Evolutionary conservation across 2,888 invertebrate species (phyloP), one percentile per base, ranked within the genome.

Genomic region (Eulithis prunata): DNA sequence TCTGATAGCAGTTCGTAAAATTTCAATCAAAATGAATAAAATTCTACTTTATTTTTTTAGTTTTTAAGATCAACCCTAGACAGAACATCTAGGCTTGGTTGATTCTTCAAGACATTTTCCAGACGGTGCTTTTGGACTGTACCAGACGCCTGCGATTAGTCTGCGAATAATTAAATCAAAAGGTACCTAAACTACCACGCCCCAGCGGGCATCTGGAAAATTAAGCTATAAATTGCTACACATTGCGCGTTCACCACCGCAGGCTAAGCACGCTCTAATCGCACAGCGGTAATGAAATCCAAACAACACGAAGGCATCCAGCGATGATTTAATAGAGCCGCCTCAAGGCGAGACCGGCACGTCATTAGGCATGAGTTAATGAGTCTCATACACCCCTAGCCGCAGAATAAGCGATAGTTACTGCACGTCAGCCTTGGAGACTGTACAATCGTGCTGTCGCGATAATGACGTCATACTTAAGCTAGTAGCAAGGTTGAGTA

Each of bases 301-400:
- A 73, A 73, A 71, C 71, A 73, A 69, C 68, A 67, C 67, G 60
- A 68, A 65, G 64, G 62, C 54, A 61, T 68, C 61, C 56, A 61
- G 62, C 67, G 54, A 66, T 78, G 80, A 81, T 82, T 84, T 80
- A 83, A 82, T 84, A 82, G 77, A 81, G 77, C 77, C 76, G 69
- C 64, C 70, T 64, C 59, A 78, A 79, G 74, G 74, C 68, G 62
- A 65, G 67, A 64, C 76, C 74, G 76, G 78, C 78, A 83, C 82
- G 77, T 85, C 85, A 85, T 86, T 86, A 86, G 83, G 80, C 82
- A 77, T 75, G 80, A 78, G 76, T 80, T 85, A 86, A 86, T 86
- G 85, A 86, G 85, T 79, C 75, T 75, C 79, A 78, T 78, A 69
- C 65, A 69, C 60, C 58, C 64, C 59, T 54, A 41, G 59, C 55